Base-by-base conservation (phyloP, 2,888 invertebrate genomes). In the Lepetodrilus schrolli region DNA sequence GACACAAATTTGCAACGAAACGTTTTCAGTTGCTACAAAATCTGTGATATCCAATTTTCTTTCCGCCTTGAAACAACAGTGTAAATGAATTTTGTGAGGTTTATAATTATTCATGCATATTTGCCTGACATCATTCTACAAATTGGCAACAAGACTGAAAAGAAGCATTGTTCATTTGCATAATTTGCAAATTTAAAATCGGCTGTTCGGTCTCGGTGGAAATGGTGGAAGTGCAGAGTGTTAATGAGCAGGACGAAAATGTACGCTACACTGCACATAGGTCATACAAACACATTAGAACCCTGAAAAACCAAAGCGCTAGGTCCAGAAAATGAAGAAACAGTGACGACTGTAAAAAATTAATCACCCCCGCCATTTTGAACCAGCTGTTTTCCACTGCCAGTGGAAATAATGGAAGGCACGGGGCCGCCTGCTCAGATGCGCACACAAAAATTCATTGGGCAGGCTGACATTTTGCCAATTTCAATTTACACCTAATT, bases 401-500 rank as follows among this genome's bases (percentile, higher is more conserved):
- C 8, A 37, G 66, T 21, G 66, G 20, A 66, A 66, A 66, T 66
- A 58, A 58, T 58, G 58, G 58, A 30, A 30, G 17, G 58, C 4
- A 34, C 20, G 23, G 26, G 10, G 26, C 68, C n/a, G 8, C 17
- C 47, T 48, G 72, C 70, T 73, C 75, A 76, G 38, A 36, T 48
- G 51, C 73, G 70, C 70, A 58, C 47, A 30, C 37, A 66, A 73
- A 66, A 76, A 73, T 76, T 73, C 65, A 73, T 76, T 76, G 70
- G 58, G 73, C 43, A 38, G 73, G 47, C 73, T 76, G 75, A 76
- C 75, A 43, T 76, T 76, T 76, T 76, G 70, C 75, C 75, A 76
- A 76, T 76, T 76, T 76, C 73, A 76, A 73, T 76, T 73, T 73
- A 70, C 75, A 73, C 50, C 70, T 76, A 76, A 76, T 76, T 76